phyloP scores from a whole-genome alignment of 64 coral and sea anemone species.

The Pocillopora damicornis region DNA sequence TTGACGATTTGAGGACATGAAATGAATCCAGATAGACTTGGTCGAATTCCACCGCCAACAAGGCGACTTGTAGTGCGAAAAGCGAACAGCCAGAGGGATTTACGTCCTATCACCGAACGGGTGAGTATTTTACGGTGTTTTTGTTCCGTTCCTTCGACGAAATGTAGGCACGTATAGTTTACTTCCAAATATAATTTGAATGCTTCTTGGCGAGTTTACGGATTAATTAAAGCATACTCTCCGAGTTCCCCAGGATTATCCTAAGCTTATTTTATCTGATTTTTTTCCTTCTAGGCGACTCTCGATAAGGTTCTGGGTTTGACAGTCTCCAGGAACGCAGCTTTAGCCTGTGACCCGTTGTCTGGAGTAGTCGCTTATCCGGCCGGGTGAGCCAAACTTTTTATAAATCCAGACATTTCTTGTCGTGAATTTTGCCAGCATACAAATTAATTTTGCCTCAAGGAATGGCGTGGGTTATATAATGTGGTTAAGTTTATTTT shows the following conservation, averaged over 20 bases:
- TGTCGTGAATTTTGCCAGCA: background rate
- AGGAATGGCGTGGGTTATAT: background rate
- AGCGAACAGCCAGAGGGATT: conserved; percentile 91
- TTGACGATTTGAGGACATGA: background rate
- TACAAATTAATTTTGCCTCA: background rate
- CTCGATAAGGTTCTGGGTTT: conserved; percentile 95
- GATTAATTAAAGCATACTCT: background rate
- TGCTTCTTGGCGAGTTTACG: background rate
- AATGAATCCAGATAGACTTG: conserved; percentile 34
- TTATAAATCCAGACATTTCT: background rate
- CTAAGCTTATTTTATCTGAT: conserved; percentile 21
- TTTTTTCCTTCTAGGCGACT: conserved; percentile 56
- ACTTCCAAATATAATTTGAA: background rate
- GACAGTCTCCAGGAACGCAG: conserved; percentile 73
- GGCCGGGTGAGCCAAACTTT: conserved; percentile 67
- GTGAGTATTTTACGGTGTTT: conserved; percentile 43
- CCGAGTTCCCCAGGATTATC: background rate
- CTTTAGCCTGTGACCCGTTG: conserved; percentile 75
- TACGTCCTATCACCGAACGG: conserved; percentile 86
- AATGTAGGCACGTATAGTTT: background rate
- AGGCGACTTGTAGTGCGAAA: conserved; percentile 92
- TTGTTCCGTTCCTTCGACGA: background rate
- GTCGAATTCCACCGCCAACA: conserved; percentile 75
- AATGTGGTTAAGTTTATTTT: background rate
- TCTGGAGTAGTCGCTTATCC: conserved; percentile 84